Percentiles rank a stretch among this genome's conserved stretches.
Evolutionary conservation across 92 coral and sea anemone genomes (phyloP).

Genomic region (Micromussa lordhowensis): DNA sequence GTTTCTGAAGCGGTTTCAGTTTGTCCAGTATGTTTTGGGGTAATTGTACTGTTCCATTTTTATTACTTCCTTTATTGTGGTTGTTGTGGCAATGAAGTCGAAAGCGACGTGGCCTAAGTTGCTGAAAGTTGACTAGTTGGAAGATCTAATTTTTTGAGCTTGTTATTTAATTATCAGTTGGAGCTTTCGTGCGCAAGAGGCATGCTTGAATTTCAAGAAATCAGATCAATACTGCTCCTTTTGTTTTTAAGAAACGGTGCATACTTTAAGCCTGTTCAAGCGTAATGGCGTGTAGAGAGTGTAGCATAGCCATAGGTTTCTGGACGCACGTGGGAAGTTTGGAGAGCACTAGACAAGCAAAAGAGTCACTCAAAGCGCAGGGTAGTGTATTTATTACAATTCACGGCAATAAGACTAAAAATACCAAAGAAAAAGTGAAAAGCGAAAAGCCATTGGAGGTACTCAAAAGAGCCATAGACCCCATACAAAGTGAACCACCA

Average conservation of each 20-base stretch:
- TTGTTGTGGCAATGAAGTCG: background rate
- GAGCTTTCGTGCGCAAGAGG: background rate
- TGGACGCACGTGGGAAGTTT: background rate
- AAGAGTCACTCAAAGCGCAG: background rate
- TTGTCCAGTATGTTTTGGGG: constrained; percentile 94
- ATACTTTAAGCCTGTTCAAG: background rate
- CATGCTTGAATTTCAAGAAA: background rate
- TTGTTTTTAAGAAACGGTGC: background rate
- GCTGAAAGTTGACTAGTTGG: no score
- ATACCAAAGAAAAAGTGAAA: no score
- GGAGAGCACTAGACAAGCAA: background rate
- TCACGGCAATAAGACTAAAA: no score
- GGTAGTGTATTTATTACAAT: no score
- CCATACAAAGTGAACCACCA: no score
- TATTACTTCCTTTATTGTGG: background rate
- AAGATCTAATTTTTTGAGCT: background rate
- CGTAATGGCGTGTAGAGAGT: background rate
- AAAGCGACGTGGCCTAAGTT: background rate
- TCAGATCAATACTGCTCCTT: constrained; percentile 1
- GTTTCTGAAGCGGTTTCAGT: background rate
- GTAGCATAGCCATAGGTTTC: background rate
- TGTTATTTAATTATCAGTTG: background rate
- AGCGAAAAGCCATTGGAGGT: no score
- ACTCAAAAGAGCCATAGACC: no score
- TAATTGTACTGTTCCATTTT: constrained; percentile 39